Percentiles rank a stretch among this genome's conserved stretches.
Conservation (phyloP, 2,113 vertebrate species). For the Anhinga rufa region DNA sequence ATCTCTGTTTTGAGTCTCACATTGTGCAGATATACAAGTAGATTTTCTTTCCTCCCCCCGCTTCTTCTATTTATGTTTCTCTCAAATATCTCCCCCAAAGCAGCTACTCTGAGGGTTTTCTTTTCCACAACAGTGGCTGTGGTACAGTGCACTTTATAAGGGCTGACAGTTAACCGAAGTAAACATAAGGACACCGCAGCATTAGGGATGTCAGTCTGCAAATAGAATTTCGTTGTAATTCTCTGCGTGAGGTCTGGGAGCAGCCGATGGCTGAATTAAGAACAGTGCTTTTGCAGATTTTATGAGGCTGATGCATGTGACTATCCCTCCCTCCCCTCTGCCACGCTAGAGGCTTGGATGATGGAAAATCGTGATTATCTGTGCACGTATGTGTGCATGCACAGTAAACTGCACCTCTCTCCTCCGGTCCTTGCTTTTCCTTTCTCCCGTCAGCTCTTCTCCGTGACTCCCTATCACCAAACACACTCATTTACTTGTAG, state of each 20-base stretch:
- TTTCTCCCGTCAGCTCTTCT: background rate
- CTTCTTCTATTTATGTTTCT: background rate
- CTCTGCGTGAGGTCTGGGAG: slow-evolving; percentile 44
- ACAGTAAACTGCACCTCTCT: background rate
- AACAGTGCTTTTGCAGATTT: slow-evolving; percentile 35
- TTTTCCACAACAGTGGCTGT: slow-evolving; percentile 2
- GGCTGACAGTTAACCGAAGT: slow-evolving; percentile 56
- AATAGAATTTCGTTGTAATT: slow-evolving; percentile 50
- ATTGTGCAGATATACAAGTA: background rate
- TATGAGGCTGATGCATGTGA: background rate
- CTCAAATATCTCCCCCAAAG: background rate
- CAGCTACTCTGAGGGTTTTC: background rate
- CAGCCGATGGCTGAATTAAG: slow-evolving; percentile 33
- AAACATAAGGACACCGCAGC: slow-evolving; percentile 50
- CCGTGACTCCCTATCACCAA: background rate
- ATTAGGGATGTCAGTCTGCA: slow-evolving; percentile 32
- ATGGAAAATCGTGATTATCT: background rate
- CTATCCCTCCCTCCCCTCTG: background rate
- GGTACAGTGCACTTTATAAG: background rate
- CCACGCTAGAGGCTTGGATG: background rate
- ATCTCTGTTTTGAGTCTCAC: background rate
- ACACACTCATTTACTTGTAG: background rate
- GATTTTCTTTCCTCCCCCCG: background rate
- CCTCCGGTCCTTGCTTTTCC: background rate
- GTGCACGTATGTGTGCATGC: background rate